These are phyloP conservation scores for Mystacornis crossleyi DNA, from an alignment of 2,113 vertebrate species.

Conservation along the genomic window DNA sequence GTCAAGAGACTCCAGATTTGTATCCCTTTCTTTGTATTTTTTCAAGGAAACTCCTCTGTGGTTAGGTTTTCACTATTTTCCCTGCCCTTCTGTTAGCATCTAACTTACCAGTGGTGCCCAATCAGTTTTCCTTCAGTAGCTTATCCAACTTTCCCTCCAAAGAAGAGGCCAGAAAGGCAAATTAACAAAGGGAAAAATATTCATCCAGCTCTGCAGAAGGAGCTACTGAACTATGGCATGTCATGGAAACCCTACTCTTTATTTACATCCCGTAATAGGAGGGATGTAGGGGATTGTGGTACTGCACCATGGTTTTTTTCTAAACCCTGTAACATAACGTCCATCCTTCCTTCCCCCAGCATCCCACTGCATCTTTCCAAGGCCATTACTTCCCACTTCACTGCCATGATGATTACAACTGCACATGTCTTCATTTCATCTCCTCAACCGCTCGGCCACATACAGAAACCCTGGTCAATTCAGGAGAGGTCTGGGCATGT, in stretches of 20 bases:
- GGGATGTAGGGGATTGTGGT: not conserved
- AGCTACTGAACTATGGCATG: not conserved
- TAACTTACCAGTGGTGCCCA: not conserved
- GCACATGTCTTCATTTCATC: fast-evolving
- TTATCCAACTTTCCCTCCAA: not conserved
- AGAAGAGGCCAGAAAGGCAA: not conserved
- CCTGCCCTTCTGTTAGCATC: not conserved
- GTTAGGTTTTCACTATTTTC: not conserved
- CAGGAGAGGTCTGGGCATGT: not conserved
- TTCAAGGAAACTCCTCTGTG: not conserved
- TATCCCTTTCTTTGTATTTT: not conserved
- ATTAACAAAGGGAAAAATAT: not conserved
- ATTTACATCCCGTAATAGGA: not conserved
- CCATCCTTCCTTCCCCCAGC: not conserved
- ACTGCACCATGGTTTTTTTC: not conserved
- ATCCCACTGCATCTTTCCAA: not conserved
- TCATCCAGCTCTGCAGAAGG: not conserved
- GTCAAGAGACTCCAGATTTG: not conserved
- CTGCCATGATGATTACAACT: not conserved
- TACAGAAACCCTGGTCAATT: not conserved
- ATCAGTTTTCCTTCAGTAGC: not conserved
- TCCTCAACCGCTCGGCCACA: not conserved
- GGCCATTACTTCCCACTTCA: not conserved
- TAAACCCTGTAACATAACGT: not conserved
- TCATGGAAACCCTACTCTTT: not conserved